Base-by-base conservation (phyloP, 2,797 vertebrate genomes). In the Adelosebastes latens region DNA sequence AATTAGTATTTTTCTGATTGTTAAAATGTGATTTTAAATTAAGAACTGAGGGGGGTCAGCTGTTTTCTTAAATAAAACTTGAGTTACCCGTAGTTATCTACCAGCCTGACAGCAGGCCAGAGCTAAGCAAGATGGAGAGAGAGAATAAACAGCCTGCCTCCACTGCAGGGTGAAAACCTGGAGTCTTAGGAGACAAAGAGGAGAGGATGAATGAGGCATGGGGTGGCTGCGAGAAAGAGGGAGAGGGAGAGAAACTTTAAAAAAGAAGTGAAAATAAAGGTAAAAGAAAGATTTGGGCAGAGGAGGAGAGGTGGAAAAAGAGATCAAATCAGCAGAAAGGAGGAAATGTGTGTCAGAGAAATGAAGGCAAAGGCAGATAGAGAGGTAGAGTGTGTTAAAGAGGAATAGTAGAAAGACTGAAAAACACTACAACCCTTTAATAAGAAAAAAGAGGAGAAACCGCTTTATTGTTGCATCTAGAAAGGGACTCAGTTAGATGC, bases 61-160 rank as follows among this genome's bases (percentile, higher is more conserved):
- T 46, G 68, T 61, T 84, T 88, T 80, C 69, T 73, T 79, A 86
- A 89, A 91, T 88, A 83, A 90, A 93, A 84, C 67, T 83, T 42
- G 78, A 93, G 88, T 89, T 91, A 88, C 80, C 83, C 25, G 22
- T 80, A 86, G 85, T 88, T 88, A 83, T 88, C 87, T 80, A 80
- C 49, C 75, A 65, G 87, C 83, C 67, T 93, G 92, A 93, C 92
- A 92, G 88, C 89, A 72, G 83, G 82, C 82, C 80, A 64, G 68
- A 81, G 82, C 83, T 92, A 93, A 93, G 75, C 88, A 93, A 93
- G 91, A 94, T 91, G 82, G 90, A 94, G 89, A 88, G 92, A 86
- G 90, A 89, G 88, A 92, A 92, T 94, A 89, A 92, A 76, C 83
- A 80, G 84, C 34, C 83, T 77, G 56, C 72, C 69, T 87, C 84